phyloP scores from a whole-genome alignment of 2,113 vertebrate genomes.

The Parotia lawesii region DNA sequence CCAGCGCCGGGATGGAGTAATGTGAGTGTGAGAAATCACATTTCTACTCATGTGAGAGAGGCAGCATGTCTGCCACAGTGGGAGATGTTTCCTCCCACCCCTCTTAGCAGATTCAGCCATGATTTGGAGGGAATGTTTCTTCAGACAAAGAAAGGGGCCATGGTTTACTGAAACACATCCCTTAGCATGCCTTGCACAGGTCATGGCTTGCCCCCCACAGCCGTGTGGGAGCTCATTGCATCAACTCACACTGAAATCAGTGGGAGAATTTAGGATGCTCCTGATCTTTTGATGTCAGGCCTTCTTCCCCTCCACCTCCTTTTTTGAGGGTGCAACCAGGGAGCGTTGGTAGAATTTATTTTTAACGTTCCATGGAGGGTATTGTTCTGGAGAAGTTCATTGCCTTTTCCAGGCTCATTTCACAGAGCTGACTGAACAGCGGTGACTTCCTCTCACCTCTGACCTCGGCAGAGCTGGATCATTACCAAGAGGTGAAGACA shows the following conservation, averaged over 20 bases:
- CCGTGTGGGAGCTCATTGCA: background rate
- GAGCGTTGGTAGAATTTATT: background rate
- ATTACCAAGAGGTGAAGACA: background rate
- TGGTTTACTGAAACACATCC: background rate
- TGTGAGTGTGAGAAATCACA: background rate
- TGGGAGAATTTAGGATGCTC: background rate
- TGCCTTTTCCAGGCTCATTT: background rate
- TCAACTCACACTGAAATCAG: background rate
- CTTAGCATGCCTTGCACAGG: background rate
- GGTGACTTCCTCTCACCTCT: background rate
- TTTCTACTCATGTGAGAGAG: background rate
- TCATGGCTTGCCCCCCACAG: background rate
- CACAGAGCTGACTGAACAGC: background rate
- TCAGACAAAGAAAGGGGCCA: background rate
- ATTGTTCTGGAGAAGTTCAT: background rate
- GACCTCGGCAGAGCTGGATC: background rate
- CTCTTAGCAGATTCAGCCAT: background rate
- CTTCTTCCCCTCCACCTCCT: background rate
- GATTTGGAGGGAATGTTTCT: background rate
- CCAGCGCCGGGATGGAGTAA: background rate
- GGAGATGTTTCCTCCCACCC: background rate
- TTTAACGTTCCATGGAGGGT: background rate
- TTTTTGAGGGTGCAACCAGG: background rate
- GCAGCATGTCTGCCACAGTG: background rate
- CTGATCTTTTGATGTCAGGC: background rate